Percentiles rank a stretch among this genome's conserved stretches.
Evolutionary conservation across 2,113 vertebrate genomes (phyloP).

Genomic region (Anhinga rufa): DNA sequence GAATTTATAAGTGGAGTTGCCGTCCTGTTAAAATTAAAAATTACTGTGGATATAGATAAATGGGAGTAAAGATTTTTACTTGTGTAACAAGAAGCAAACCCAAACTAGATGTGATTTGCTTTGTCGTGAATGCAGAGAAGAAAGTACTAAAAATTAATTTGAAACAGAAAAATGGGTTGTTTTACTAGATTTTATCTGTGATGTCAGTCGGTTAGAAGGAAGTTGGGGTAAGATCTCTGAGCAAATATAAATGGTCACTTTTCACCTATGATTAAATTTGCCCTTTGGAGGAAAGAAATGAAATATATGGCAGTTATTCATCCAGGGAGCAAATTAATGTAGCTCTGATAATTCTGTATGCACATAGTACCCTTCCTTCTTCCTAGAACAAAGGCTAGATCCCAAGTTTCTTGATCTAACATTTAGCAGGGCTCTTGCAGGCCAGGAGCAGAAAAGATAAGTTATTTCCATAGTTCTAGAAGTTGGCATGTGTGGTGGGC

Average conservation of each 20-base stretch:
- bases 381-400: background rate
- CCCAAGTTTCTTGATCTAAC: background rate
- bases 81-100: background rate
- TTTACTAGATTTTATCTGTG: background rate
- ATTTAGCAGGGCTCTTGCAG: background rate
- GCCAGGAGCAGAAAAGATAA: background rate
- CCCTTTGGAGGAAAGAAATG: background rate
- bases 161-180: background rate
- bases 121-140: background rate
- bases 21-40: background rate
- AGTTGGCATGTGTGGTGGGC: background rate
- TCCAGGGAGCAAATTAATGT: background rate
- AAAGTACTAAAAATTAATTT: background rate
- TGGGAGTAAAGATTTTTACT: background rate
- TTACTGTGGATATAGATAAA: background rate
- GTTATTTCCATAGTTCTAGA: background rate
- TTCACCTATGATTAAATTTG: background rate
- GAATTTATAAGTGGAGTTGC: constrained; percentile 45
- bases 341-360: background rate
- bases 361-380: background rate
- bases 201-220: background rate
- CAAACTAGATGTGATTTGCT: background rate
- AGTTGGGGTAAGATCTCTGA: background rate
- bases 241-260: background rate
- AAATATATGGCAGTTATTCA: background rate